A percentile compares a stretch with the other conserved stretches of the same genome.
phyloP scores from a whole-genome alignment of 2,797 vertebrate genomes.

The Saguinus oedipus region DNA sequence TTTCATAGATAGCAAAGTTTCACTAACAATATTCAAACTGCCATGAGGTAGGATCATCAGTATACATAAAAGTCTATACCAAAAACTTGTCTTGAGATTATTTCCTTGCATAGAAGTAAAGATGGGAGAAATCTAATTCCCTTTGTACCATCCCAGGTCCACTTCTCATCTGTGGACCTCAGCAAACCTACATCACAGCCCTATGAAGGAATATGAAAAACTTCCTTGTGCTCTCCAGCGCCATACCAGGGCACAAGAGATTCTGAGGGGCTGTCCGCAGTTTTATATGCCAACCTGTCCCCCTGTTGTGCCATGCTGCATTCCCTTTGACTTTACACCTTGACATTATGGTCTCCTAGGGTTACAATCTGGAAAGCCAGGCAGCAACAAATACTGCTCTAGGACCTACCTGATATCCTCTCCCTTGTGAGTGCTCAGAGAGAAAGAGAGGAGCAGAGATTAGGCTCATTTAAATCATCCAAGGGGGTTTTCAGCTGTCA shows the following conservation, averaged over 20 bases:
- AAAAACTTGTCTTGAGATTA: background rate
- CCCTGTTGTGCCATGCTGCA: background rate
- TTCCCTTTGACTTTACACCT: background rate
- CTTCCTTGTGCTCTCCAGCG: background rate
- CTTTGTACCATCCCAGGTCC: background rate
- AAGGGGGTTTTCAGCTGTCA: background rate
- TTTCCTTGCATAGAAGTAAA: background rate
- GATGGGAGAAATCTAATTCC: background rate
- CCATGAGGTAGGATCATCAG: background rate
- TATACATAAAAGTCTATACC: background rate
- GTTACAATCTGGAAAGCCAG: background rate
- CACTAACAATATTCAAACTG: background rate
- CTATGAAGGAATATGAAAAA: background rate
- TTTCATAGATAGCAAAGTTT: conserved; percentile 6
- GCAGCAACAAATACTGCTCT: background rate
- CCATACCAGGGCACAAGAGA: background rate
- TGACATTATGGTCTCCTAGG: background rate
- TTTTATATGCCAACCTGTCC: background rate
- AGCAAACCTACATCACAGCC: background rate
- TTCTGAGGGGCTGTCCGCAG: background rate
- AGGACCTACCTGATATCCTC: background rate
- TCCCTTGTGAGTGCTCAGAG: background rate
- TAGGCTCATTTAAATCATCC: background rate
- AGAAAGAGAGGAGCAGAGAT: background rate
- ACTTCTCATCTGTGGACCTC: background rate